Percentiles rank a stretch among this genome's conserved stretches.
Conservation (phyloP, 2,888 invertebrate genomes). For the Gastracanthus pulcherrimus region DNA sequence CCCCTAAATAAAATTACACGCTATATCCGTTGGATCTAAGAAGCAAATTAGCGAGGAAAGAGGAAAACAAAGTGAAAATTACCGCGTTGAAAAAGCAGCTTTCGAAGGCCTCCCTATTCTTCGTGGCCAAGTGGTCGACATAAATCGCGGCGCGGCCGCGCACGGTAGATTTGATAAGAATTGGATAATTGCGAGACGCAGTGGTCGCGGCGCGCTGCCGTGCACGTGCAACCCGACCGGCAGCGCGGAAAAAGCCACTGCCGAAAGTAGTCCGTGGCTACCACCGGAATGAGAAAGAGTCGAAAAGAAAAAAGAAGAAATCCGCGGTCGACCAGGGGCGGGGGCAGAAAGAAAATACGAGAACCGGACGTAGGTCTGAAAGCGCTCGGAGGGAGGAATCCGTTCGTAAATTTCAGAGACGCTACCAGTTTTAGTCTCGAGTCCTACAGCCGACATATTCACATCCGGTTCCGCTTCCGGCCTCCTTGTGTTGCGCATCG, state of each 20-base stretch:
- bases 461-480: slow-evolving; percentile 60
- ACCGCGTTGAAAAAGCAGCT: neutral
- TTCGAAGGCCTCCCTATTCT: slow-evolving; percentile 5
- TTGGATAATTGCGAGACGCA: slow-evolving; percentile 46
- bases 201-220: neutral
- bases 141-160: slow-evolving; percentile 29
- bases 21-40: neutral
- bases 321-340: slow-evolving; percentile 41
- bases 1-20: neutral
- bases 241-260: slow-evolving; percentile 6
- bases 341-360: slow-evolving; percentile 52
- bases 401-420: slow-evolving; percentile 60
- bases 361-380: slow-evolving; percentile 53
- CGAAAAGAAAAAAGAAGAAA: neutral
- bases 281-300: neutral
- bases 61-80: no score
- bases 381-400: slow-evolving; percentile 49
- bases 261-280: neutral
- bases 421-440: slow-evolving; percentile 51
- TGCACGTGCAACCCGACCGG: slow-evolving; percentile 4
- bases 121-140: slow-evolving; percentile 13
- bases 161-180: slow-evolving; percentile 50
- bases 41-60: neutral
- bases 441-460: slow-evolving; percentile 61
- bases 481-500: slow-evolving; percentile 37